phyloP scores from a whole-genome alignment of 1,140 invertebrate genomes.

The Camponotus floridanus region DNA sequence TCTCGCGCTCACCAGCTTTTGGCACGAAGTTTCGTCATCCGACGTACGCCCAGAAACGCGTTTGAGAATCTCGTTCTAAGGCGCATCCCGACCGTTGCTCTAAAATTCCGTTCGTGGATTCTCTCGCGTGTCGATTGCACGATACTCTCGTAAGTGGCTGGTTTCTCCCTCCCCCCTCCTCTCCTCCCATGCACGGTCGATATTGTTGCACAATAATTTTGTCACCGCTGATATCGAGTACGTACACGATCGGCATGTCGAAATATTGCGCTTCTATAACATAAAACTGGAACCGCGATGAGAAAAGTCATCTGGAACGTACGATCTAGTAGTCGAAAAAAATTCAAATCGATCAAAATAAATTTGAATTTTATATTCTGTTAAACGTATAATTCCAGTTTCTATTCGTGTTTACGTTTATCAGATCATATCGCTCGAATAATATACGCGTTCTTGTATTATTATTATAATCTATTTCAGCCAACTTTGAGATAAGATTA shows the following conservation, averaged over 20 bases:
- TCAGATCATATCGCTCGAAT: not conserved
- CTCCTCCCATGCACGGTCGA: slow-evolving; percentile 5
- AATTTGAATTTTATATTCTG: too few species aligned
- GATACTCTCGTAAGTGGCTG: slow-evolving; percentile 11
- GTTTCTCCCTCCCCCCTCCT: not conserved
- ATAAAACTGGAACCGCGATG: not conserved
- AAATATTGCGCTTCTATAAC: not conserved
- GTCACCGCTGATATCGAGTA: slow-evolving; percentile 9
- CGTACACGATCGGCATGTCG: not conserved
- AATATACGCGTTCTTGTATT: not conserved
- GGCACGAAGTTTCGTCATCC: slow-evolving; percentile 69
- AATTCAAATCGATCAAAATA: not conserved
- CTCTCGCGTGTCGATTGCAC: slow-evolving; percentile 11
- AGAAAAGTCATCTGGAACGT: not conserved
- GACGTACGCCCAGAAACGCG: slow-evolving; percentile 40
- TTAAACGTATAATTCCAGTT: not conserved
- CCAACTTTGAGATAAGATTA: slow-evolving; percentile 31
- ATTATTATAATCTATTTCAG: not conserved
- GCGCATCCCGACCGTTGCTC: slow-evolving; percentile 19
- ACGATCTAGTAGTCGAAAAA: not conserved
- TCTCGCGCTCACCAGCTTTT: slow-evolving; percentile 63
- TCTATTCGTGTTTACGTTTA: not conserved
- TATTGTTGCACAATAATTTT: slow-evolving; percentile 63
- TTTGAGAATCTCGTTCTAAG: slow-evolving; percentile 24
- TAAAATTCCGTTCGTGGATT: slow-evolving; percentile 42